phyloP scores from a whole-genome alignment of 1,140 invertebrate genomes.

The Saccostrea cuccullata region DNA sequence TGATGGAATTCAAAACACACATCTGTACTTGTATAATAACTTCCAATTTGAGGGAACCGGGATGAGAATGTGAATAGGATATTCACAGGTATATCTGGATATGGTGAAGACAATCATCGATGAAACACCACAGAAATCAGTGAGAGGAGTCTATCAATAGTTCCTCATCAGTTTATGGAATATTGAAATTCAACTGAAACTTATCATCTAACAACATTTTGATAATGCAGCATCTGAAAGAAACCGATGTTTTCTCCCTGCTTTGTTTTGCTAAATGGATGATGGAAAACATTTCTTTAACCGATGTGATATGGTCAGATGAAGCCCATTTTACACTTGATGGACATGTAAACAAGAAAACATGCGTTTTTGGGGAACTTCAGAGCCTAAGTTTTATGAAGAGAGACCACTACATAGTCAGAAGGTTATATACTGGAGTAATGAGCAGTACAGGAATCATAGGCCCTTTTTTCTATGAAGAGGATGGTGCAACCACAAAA shows the following conservation, averaged over 20 bases:
- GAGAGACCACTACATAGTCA: constrained; percentile 42
- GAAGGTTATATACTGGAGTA: constrained; percentile 1
- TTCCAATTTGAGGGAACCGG: constrained; percentile 40
- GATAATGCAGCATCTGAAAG: too few species aligned
- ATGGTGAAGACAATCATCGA: constrained; percentile 9
- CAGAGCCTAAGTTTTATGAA: background rate
- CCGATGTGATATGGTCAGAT: too few species aligned
- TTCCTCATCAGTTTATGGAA: too few species aligned
- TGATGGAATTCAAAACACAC: constrained; percentile 14
- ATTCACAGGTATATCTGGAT: too few species aligned
- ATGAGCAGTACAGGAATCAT: constrained; percentile 1
- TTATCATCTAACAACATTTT: too few species aligned
- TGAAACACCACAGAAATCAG: too few species aligned
- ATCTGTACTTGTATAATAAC: constrained; percentile 27
- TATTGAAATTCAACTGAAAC: too few species aligned
- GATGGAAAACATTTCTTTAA: too few species aligned
- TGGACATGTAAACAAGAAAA: background rate
- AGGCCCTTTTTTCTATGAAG: constrained; percentile 43
- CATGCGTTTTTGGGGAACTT: background rate
- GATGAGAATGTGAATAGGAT: constrained; percentile 33
- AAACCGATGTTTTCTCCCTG: too few species aligned
- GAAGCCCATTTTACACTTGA: background rate
- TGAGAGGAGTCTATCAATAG: too few species aligned
- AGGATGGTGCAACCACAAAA: constrained; percentile 21
- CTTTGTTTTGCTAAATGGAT: too few species aligned